Evolutionary conservation across 2,797 vertebrate genomes (phyloP).

Genomic region (Chiroxiphia lanceolata): DNA sequence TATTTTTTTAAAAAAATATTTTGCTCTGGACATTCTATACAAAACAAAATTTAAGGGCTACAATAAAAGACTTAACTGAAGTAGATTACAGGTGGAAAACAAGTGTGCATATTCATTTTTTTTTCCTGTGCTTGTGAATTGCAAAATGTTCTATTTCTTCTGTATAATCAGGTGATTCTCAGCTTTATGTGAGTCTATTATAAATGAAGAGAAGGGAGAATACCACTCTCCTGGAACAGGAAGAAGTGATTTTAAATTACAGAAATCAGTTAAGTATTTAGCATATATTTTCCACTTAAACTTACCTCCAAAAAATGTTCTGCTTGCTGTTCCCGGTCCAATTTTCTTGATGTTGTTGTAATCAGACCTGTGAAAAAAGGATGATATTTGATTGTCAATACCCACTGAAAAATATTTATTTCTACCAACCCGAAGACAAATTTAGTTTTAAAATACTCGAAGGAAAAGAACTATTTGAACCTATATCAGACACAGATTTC

Average conservation of each 20-base stretch:
- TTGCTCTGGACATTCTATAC: neutral
- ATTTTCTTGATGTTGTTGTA: conserved; percentile 89
- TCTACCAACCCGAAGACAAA: neutral
- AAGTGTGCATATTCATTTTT: neutral
- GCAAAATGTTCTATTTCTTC: neutral
- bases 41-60: neutral
- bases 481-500: neutral
- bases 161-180: neutral
- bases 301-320: conserved; percentile 94
- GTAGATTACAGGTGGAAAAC: neutral
- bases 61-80: neutral
- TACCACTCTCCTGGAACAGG: neutral
- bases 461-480: neutral
- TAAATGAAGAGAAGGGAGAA: neutral
- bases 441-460: conserved; percentile 8
- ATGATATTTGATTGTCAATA: conserved; percentile 65
- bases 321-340: conserved; percentile 92
- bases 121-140: neutral
- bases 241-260: conserved; percentile 3
- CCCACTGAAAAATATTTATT: neutral
- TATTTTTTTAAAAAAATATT: accelerated
- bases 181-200: neutral
- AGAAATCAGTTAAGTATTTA: conserved; percentile 1
- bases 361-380: conserved; percentile 84
- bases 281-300: neutral